Evolutionary conservation across 2,888 invertebrate species (phyloP).

Genomic region (Epirrhoe alternata): DNA sequence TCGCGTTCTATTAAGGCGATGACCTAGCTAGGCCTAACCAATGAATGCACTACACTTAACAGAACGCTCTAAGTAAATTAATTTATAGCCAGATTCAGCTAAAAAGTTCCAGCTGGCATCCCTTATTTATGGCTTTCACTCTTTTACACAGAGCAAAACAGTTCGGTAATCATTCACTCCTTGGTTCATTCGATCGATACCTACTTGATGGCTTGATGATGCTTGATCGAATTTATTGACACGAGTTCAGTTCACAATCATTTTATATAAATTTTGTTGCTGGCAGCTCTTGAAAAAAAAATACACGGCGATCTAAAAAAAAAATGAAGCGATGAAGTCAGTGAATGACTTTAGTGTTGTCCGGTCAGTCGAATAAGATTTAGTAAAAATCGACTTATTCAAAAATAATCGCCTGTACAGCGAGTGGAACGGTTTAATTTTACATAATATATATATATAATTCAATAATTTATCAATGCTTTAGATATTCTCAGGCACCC

Average conservation of each 20-base stretch:
- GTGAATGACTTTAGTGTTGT: not conserved
- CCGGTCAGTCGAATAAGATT: not conserved
- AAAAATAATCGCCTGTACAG: not conserved
- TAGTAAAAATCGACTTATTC: not conserved
- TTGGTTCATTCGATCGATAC: not conserved
- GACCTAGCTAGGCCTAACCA: too few relatives aligned
- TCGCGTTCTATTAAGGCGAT: too few relatives aligned
- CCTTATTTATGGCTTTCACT: conserved; percentile 35
- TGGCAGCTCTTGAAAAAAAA: not conserved
- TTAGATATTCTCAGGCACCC: too few relatives aligned
- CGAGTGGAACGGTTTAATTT: not conserved
- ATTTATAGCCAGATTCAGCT: not conserved
- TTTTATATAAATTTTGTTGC: not conserved
- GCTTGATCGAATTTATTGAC: not conserved
- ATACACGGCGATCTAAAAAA: too few relatives aligned
- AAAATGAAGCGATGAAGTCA: not conserved
- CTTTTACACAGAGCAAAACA: conserved; percentile 11
- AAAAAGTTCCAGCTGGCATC: not conserved
- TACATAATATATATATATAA: too few relatives aligned
- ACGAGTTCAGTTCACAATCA: not conserved
- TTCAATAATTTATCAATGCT: too few relatives aligned
- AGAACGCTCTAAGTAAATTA: not conserved
- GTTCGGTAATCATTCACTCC: conserved; percentile 2
- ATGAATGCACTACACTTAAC: too few relatives aligned
- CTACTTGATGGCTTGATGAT: not conserved